Base-by-base conservation (phyloP, 1,140 invertebrate species). In the Yoshiicerus persimilis region DNA sequence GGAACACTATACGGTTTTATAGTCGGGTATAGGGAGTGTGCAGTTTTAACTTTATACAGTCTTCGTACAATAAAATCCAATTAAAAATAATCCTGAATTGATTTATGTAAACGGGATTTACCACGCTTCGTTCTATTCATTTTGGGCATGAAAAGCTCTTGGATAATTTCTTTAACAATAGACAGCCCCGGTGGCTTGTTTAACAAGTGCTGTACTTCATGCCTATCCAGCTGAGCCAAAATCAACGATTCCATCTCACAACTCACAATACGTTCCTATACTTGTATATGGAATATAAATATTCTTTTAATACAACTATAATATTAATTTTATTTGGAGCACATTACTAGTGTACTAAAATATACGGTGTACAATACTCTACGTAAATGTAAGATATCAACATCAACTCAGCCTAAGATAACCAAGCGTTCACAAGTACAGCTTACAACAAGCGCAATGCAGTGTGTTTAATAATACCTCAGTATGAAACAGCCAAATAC, bases 51-150 rank as follows among this genome's bases (percentile, higher is more conserved):
- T 32, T 16, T 83, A 11, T 36, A 16, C 66, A 38, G 77, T 83
- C 77, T 83, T 39, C 77, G 36, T 62, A 86, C 47, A 86, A 86
- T 86, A n/a, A 86, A 88, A 88, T 88, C 87, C 87, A 88, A 88
- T 88, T 88, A 88, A 88, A 88, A 84, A 85, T 88, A 88, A 88
- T 88, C 87, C 87, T 88, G 87, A 84, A 85, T 88, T 84, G 87
- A 88, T 88, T 88, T 88, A 88, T 88, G 80, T 84, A 88, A 84
- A 85, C 47, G 77, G 41, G 87, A 88, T 88, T 88, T 64, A 30
- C 34, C 30, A 84, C 83, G 87, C 86, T 80, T n/a, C 75, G 30
- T 38, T n/a, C 70, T 36, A 38, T 80, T 30, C 75, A 25, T 4
- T 83, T 56, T 87, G 75, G 16, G 30, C 13, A 23, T 23, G 75